Evolutionary conservation across 2,113 vertebrate genomes (phyloP).

Genomic region (Odobenus rosmarus): DNA sequence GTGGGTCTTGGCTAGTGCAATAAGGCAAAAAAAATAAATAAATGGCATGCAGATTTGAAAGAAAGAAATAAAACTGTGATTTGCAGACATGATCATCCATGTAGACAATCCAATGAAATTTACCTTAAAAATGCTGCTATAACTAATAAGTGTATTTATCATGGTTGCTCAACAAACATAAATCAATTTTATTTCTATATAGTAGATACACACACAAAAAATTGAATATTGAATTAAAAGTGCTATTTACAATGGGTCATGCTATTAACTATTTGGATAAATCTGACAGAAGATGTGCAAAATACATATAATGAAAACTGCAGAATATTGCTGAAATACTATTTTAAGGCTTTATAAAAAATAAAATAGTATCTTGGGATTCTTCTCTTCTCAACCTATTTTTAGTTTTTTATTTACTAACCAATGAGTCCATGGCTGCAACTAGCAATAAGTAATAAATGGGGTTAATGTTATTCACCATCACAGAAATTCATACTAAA

Average conservation of each 20-base stretch:
- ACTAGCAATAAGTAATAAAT: not conserved
- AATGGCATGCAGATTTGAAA: not conserved
- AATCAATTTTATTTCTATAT: not conserved
- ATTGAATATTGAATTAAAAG: not conserved
- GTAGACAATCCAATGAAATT: not conserved
- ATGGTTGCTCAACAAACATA: not conserved
- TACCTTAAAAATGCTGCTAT: not conserved
- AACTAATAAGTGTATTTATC: not conserved
- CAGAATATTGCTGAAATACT: not conserved
- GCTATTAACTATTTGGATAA: not conserved
- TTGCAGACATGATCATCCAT: not conserved
- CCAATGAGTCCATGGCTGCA: not conserved
- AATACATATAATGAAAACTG: not conserved
- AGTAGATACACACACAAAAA: not conserved
- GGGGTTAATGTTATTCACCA: not conserved
- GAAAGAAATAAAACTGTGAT: not conserved
- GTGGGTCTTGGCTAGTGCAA: not conserved
- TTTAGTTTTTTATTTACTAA: slow-evolving; percentile 19
- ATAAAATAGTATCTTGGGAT: not conserved
- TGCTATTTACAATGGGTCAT: not conserved
- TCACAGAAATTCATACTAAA: slow-evolving; percentile 12
- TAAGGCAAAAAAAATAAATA: slow-evolving; percentile 23
- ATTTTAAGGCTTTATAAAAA: not conserved
- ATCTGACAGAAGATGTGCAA: not conserved
- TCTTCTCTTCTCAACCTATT: not conserved